Evolutionary conservation across 2,888 invertebrate species (phyloP), one percentile per base, ranked within the genome.

Genomic region (Lordiphosa fenestrarum): DNA sequence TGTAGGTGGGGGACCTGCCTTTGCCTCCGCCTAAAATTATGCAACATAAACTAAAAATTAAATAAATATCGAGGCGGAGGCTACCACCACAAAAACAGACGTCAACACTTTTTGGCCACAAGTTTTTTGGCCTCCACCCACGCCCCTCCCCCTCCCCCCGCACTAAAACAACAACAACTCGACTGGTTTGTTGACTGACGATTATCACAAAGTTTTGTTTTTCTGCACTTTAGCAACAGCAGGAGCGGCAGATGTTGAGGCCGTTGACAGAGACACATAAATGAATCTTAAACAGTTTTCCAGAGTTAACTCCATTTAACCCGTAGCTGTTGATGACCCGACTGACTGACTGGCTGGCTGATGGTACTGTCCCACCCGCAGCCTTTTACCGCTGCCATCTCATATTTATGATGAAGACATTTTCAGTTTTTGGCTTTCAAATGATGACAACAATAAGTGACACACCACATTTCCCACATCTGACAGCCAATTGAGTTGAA

Each of bases 21-120:
- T 47, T 30, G 44, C 6, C 25, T 25, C 15, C 6, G 67, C 75
- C 69, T 19, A 64, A 75, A 80, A 76, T 83, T 83, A 76, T 83
- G 84, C 84, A 76, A 75, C 73, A 80, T 80, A 80, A 83, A 83
- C 84, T 72, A 67, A 80, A 76, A 76, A 76, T 83, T 76, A 83
- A 80, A 50, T 35, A 54, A 40, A 30, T 50, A 30, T 44, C 25
- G 15, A 21, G 21, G 15, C 1, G 10, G 12, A 35, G 30, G 15
- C 15, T 15, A 15, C 15, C 66, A 64, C 78, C 75, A 50, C 78
- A 70, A 73, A 69, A 51, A 63, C 82, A 66, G 63, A 77, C 66
- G 66, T 68, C 69, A 80, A 81, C 78, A 81, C 82, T 71, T 74
- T 62, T 54, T 44, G 10, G 47, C 36, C 46, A 35, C n/a, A 36